Percentiles rank a stretch among this genome's conserved stretches.
These are phyloP conservation scores for Metalampra italica DNA, from an alignment of 2,888 invertebrate genomes.

Conservation along the genomic window DNA sequence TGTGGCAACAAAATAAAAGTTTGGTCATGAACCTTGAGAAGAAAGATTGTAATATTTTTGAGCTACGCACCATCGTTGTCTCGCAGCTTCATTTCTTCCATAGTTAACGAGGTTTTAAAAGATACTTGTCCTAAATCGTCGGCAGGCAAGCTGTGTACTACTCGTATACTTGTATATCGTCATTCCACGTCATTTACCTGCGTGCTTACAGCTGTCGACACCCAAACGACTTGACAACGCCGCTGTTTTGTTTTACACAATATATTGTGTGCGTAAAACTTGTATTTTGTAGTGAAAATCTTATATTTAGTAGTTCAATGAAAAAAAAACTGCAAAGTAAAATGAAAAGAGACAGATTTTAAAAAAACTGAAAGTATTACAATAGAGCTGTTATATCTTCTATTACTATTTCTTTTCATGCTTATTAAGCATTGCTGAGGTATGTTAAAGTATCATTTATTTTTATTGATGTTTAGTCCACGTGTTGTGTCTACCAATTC, in stretches of 20 bases:
- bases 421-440: too few relatives aligned
- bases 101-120: slow-evolving; percentile 1
- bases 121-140: slow-evolving; percentile 16
- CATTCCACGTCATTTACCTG: slow-evolving; percentile 47
- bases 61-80: too few relatives aligned
- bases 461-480: background rate
- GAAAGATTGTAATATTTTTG: too few relatives aligned
- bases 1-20: too few relatives aligned
- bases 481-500: slow-evolving; percentile 20
- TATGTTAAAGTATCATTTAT: background rate
- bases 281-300: background rate
- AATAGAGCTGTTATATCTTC: too few relatives aligned
- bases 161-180: slow-evolving; percentile 22
- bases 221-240: slow-evolving; percentile 47
- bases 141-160: slow-evolving; percentile 29
- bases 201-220: slow-evolving; percentile 36
- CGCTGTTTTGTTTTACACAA: slow-evolving; percentile 39
- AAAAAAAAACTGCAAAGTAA: too few relatives aligned
- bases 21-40: background rate
- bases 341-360: too few relatives aligned
- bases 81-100: background rate
- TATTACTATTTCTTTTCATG: too few relatives aligned
- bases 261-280: slow-evolving; percentile 15
- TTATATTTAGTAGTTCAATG: background rate
- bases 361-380: too few relatives aligned